Evolutionary conservation across 2,113 vertebrate genomes (phyloP).

Genomic region (Shinisaurus crocodilurus): DNA sequence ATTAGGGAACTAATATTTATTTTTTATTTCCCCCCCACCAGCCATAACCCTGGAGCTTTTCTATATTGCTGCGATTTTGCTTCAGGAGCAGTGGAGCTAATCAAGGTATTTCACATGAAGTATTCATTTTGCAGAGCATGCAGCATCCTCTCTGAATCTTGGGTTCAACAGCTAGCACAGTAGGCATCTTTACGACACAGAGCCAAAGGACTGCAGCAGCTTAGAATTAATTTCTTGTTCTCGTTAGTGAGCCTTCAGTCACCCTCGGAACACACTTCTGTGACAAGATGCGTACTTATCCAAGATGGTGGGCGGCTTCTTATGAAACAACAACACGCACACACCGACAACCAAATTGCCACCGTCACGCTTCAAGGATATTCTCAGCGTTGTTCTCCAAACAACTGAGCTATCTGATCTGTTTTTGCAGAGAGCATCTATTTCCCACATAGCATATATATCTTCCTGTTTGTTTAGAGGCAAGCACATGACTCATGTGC

Average conservation of each 20-base stretch:
- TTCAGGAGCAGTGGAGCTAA: slow-evolving; percentile 84
- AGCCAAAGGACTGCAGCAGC: slow-evolving; percentile 58
- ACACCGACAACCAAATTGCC: background rate
- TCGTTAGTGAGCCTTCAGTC: slow-evolving; percentile 67
- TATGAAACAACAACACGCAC: slow-evolving; percentile 7
- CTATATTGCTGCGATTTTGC: slow-evolving; percentile 96
- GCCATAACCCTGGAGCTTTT: slow-evolving; percentile 81
- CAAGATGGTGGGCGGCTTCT: slow-evolving; percentile 56
- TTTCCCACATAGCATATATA: slow-evolving; percentile 40
- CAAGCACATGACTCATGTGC: slow-evolving; percentile 44
- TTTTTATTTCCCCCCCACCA: slow-evolving; percentile 64
- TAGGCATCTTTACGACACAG: slow-evolving; percentile 55
- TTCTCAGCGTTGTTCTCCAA: slow-evolving; percentile 28
- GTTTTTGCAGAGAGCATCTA: slow-evolving; percentile 54
- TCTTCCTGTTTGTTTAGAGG: slow-evolving; percentile 60
- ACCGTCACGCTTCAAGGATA: slow-evolving; percentile 5
- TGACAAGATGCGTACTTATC: slow-evolving; percentile 62
- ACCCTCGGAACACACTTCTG: slow-evolving; percentile 56
- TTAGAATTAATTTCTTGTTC: slow-evolving; percentile 70
- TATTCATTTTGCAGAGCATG: slow-evolving; percentile 37
- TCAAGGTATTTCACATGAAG: slow-evolving; percentile 81
- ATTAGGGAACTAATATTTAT: slow-evolving; percentile 59
- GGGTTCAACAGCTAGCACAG: slow-evolving; percentile 67
- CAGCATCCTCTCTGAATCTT: slow-evolving; percentile 35
- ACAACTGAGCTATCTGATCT: slow-evolving; percentile 47